A percentile compares a stretch with the other conserved stretches of the same genome.
Conservation (phyloP, 2,797 vertebrate genomes). For the Sebastes flavidus region DNA sequence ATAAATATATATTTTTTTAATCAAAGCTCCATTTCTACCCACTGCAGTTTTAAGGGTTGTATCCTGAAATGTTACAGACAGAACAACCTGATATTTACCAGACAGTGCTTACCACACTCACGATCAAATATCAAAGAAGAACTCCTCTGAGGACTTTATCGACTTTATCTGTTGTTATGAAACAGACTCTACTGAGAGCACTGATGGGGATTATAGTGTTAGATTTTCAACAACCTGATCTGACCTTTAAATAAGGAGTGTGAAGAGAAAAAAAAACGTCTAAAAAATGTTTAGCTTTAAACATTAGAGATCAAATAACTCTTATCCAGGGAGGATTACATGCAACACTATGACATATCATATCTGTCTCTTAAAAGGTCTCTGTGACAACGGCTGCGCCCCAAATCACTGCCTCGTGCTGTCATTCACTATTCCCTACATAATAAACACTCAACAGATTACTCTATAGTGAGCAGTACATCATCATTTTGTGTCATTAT, state of each 20-base stretch:
- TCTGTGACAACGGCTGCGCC: not conserved
- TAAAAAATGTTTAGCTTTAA: not conserved
- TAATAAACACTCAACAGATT: too few species aligned
- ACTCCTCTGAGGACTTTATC: not conserved
- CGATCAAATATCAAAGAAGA: not conserved
- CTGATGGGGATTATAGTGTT: not conserved
- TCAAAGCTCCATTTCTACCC: too few species aligned
- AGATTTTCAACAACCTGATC: not conserved
- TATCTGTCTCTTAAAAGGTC: not conserved
- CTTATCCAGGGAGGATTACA: not conserved
- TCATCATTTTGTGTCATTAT: not conserved
- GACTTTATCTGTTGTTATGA: not conserved
- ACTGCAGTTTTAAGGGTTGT: not conserved
- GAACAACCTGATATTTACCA: not conserved
- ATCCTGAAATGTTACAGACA: not conserved
- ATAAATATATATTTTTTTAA: too few species aligned
- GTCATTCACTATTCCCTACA: not conserved
- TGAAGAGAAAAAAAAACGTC: not conserved
- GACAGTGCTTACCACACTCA: not conserved
- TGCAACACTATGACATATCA: not conserved
- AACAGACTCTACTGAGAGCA: not conserved
- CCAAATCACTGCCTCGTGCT: not conserved
- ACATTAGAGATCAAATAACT: not conserved
- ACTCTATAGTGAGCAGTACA: not conserved
- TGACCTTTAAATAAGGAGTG: conserved; percentile 1